phyloP scores from a whole-genome alignment of 2,888 invertebrate species.

The Cheilosia vernalis region DNA sequence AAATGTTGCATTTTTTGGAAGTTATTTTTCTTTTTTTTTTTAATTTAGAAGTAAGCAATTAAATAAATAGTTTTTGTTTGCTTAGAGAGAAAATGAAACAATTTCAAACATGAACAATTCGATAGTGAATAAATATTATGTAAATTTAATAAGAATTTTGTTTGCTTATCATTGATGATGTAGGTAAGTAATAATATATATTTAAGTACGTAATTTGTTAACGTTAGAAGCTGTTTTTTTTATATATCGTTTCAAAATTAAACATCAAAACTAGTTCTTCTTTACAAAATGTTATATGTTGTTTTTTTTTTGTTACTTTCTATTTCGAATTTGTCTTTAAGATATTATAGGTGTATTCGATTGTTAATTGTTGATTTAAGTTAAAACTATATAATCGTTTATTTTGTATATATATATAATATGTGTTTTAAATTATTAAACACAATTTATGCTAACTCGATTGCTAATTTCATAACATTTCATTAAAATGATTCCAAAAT shows the following conservation, averaged over 20 bases:
- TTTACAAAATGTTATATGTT: neutral
- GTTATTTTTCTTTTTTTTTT: neutral
- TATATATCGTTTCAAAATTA: neutral
- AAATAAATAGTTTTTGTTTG: constrained; percentile 10
- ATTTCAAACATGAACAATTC: constrained; percentile 32
- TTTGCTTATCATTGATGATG: neutral
- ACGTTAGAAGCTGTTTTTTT: neutral
- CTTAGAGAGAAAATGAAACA: constrained; percentile 24
- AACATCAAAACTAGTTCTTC: neutral
- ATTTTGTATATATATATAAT: constrained; percentile 1
- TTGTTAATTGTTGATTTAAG: constrained; percentile 20
- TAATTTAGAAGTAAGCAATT: constrained; percentile 19
- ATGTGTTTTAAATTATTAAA: constrained; percentile 12
- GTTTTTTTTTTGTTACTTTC: neutral
- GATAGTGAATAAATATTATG: constrained; percentile 26
- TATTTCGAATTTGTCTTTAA: constrained; percentile 3
- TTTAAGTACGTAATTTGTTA: constrained; percentile 11
- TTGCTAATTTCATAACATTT: neutral
- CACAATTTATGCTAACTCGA: constrained; percentile 10
- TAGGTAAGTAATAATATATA: constrained; percentile 40
- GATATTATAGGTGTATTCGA: constrained; percentile 14
- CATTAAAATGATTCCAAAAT: constrained; percentile 30
- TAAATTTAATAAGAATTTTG: constrained; percentile 18
- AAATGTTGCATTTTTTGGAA: neutral
- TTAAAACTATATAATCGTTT: constrained; percentile 17